Percentiles rank a stretch among this genome's conserved stretches.
These are phyloP conservation scores for Glareola pratincola DNA, from an alignment of 2,113 vertebrate genomes.

Conservation along the genomic window DNA sequence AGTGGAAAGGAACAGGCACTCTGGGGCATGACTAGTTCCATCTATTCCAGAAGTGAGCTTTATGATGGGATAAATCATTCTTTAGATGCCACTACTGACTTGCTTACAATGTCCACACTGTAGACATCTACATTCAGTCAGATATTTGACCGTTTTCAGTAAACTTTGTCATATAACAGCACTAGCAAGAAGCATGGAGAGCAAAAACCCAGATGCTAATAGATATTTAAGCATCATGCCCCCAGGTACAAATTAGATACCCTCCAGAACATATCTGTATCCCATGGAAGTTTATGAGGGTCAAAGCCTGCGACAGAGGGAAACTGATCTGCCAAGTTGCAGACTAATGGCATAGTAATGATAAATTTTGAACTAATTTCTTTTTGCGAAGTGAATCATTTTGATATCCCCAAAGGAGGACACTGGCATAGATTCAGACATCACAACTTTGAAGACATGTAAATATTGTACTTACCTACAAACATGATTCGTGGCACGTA, in stretches of 20 bases:
- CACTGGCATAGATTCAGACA: not conserved
- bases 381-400: not conserved
- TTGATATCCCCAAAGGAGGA: not conserved
- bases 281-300: not conserved
- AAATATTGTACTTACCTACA: conserved; percentile 76
- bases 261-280: not conserved
- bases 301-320: not conserved
- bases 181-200: accelerated
- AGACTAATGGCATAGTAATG: not conserved
- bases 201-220: not conserved
- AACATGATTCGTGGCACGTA: conserved; percentile 91
- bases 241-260: not conserved
- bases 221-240: not conserved
- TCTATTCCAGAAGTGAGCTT: not conserved
- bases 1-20: not conserved
- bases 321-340: not conserved
- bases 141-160: not conserved
- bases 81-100: not conserved
- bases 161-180: not conserved
- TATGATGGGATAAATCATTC: not conserved
- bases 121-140: not conserved
- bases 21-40: not conserved
- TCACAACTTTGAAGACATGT: not conserved
- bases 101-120: not conserved
- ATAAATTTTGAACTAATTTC: not conserved